Conservation (phyloP, 2,888 invertebrate species). For the Zaprionus lineosus region DNA sequence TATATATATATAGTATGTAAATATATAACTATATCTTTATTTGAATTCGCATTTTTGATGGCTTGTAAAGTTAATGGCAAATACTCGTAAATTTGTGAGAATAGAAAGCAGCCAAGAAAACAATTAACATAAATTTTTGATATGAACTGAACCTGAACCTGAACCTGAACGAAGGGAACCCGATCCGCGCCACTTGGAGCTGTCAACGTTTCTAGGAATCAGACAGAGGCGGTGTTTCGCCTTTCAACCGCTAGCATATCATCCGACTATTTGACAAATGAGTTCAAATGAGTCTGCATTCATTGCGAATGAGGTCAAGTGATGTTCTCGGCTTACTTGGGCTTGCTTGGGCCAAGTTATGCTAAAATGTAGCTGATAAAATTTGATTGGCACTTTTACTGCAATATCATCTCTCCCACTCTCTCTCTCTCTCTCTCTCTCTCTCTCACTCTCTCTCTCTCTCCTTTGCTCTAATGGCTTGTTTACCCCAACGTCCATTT, state of each 20-base stretch:
- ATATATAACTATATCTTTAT: too few relatives aligned
- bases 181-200: conserved; percentile 33
- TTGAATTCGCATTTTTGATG: conserved; percentile 22
- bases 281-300: conserved; percentile 36
- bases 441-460: too few relatives aligned
- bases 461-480: too few relatives aligned
- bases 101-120: conserved; percentile 62
- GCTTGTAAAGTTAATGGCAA: conserved; percentile 12
- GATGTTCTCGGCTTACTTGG: conserved; percentile 43
- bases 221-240: conserved; percentile 16
- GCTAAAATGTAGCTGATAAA: conserved; percentile 47
- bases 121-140: conserved; percentile 62
- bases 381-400: conserved; percentile 52
- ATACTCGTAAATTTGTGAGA: conserved; percentile 25
- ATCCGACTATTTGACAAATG: conserved; percentile 61
- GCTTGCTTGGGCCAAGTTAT: conserved; percentile 41
- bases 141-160: conserved; percentile 24
- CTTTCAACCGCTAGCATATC: conserved; percentile 29
- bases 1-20: too few relatives aligned
- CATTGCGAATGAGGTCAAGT: conserved; percentile 54
- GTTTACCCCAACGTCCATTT: too few relatives aligned
- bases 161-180: conserved; percentile 24
- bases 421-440: too few relatives aligned
- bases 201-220: conserved; percentile 39
- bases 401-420: too few relatives aligned